phyloP scores from a whole-genome alignment of 2,888 invertebrate species.

The Spisula solida region DNA sequence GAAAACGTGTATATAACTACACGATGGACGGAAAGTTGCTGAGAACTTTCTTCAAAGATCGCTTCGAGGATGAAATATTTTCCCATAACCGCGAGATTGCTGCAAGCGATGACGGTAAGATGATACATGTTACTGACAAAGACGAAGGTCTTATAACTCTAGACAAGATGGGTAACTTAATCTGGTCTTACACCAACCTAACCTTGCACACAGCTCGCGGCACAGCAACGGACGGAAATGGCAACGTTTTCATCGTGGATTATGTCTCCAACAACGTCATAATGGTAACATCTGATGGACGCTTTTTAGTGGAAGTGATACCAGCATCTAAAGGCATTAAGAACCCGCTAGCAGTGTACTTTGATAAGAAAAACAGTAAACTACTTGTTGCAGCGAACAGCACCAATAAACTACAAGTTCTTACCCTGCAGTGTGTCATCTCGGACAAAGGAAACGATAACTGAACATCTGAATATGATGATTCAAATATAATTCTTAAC shows the following conservation, averaged over 20 bases:
- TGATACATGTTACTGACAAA: slow-evolving; percentile 14
- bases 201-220: background rate
- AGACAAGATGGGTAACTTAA: background rate
- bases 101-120: slow-evolving; percentile 22
- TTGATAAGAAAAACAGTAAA: slow-evolving; percentile 9
- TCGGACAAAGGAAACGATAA: background rate
- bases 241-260: slow-evolving; percentile 9
- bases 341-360: slow-evolving; percentile 9
- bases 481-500: too few relatives aligned
- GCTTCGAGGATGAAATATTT: background rate
- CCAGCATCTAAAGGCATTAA: slow-evolving; percentile 14
- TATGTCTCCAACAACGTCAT: slow-evolving; percentile 6
- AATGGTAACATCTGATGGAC: background rate
- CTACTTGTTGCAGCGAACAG: background rate
- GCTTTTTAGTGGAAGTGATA: slow-evolving; percentile 8
- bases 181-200: background rate
- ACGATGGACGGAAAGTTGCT: slow-evolving; percentile 14
- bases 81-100: slow-evolving; percentile 20
- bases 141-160: slow-evolving; percentile 27
- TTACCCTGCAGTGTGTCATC: background rate
- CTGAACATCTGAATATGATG: too few relatives aligned
- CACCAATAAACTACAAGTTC: slow-evolving; percentile 10
- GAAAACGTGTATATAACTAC: slow-evolving; percentile 14
- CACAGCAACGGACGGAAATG: slow-evolving; percentile 18
- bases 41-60: slow-evolving; percentile 22